These are phyloP conservation scores for Meiosimyza platycephala DNA, from an alignment of 2,888 invertebrate genomes.

Conservation along the genomic window DNA sequence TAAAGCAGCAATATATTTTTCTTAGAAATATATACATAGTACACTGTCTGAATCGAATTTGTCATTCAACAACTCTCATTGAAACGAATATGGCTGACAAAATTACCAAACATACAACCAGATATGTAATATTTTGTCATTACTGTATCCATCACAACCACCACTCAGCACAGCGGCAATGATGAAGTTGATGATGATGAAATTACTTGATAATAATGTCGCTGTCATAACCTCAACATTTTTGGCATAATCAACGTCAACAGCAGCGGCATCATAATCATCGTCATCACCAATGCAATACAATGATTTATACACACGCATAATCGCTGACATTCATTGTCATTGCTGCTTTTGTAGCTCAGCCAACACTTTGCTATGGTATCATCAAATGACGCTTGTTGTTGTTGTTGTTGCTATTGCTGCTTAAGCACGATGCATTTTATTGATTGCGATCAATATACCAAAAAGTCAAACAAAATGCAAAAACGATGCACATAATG, in stretches of 20 bases:
- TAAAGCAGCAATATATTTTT: no score
- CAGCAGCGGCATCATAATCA: not conserved
- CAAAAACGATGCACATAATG: not conserved
- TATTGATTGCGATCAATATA: slow-evolving; percentile 23
- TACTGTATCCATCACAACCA: no score
- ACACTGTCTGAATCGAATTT: no score
- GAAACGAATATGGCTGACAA: no score
- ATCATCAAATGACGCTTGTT: not conserved
- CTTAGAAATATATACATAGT: no score
- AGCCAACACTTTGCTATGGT: not conserved
- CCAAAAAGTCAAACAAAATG: slow-evolving; percentile 7
- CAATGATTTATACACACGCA: slow-evolving; percentile 11
- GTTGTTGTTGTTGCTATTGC: not conserved
- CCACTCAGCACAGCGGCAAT: no score
- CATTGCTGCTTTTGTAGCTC: slow-evolving; percentile 7
- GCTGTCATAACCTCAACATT: no score
- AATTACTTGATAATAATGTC: no score
- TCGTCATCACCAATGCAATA: not conserved
- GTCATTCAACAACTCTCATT: no score
- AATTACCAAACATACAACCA: no score
- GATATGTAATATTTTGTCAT: no score
- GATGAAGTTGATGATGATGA: no score
- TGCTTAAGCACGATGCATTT: slow-evolving; percentile 3
- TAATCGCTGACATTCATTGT: not conserved
- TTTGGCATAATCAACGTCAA: not conserved